Base-by-base conservation (phyloP, 2,888 invertebrate genomes). In the Hesperia comma region DNA sequence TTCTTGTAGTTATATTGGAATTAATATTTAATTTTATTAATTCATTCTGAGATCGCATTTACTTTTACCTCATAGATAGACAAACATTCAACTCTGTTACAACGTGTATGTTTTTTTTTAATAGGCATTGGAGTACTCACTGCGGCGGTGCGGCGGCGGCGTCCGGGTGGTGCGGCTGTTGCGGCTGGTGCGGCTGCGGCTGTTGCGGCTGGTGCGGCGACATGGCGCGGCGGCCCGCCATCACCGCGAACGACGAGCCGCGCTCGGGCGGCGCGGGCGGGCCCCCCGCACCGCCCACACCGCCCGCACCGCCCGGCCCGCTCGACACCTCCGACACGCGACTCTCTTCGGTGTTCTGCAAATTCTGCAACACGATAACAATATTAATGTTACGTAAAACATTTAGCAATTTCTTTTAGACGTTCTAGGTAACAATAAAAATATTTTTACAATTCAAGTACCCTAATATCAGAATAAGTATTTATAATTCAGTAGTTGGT, bases 191-290 rank as follows among this genome's bases (percentile, higher is more conserved):
- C 95, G 68, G 14, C 37, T 33, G 53, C 78, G 41, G 67, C 15
- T 81, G 58, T 94, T 12, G 72, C 21, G 67, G 61, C 54, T 57
- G 69, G 61, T 46, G 71, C 53, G 73, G 67, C 49, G 80, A 72
- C 71, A 78, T 82, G 62, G 75, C 51, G 86, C 83, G 73, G 89
- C 91, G 81, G 86, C 79, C 79, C 77, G 96, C 96, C 96, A 97
- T 97, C 33, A 97, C 95, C 4, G 96, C 95, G 85, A 97, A 98
- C 51, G 98, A 98, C 32, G 97, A 97, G 68, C 97, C 97, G 70
- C 98, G 94, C 84, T 97, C 97, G 2, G 98, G 98, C 21, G 98
- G 97, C 54, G 96, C 94, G 0, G 97, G 96, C 61, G 96, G 80
- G 41, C 56, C 69, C 63, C 43, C 37, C 33, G 49, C 55, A 71